Conservation (phyloP, 2,797 vertebrate species). For the Enteromius viviparus region DNA sequence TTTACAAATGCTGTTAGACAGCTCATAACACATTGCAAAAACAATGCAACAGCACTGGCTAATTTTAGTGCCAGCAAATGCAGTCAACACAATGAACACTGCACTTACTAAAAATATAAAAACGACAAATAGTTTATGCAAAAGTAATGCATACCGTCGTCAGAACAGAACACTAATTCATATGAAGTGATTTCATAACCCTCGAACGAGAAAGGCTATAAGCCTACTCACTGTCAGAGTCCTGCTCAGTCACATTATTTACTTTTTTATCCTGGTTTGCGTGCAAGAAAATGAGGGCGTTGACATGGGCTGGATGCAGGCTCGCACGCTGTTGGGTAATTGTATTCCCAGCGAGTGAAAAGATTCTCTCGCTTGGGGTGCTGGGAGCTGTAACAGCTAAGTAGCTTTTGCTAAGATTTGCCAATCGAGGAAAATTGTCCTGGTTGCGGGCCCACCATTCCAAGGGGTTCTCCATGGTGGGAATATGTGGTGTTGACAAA, state of each 20-base stretch:
- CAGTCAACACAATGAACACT: no score
- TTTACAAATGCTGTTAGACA: neutral
- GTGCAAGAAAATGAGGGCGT: no score
- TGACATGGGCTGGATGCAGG: neutral
- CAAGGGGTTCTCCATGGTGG: neutral
- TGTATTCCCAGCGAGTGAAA: no score
- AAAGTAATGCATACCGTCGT: no score
- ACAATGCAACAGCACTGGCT: neutral
- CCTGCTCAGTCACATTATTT: neutral
- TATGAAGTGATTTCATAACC: no score
- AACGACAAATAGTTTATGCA: no score
- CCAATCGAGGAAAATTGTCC: neutral
- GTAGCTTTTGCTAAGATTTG: neutral
- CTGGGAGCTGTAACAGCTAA: slow-evolving; percentile 2
- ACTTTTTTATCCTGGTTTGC: no score
- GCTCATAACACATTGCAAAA: neutral
- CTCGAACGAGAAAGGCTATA: neutral
- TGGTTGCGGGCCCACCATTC: slow-evolving; percentile 1
- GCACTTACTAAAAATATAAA: no score
- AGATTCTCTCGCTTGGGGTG: neutral
- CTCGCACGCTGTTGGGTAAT: neutral
- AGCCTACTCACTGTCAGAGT: neutral
- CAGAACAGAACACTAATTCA: no score
- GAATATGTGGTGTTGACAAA: slow-evolving; percentile 16
- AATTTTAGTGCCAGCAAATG: no score